Evolutionary conservation across 2,113 vertebrate genomes (phyloP), one percentile per base, ranked within the genome.

Genomic region (Brachirus orientalis): DNA sequence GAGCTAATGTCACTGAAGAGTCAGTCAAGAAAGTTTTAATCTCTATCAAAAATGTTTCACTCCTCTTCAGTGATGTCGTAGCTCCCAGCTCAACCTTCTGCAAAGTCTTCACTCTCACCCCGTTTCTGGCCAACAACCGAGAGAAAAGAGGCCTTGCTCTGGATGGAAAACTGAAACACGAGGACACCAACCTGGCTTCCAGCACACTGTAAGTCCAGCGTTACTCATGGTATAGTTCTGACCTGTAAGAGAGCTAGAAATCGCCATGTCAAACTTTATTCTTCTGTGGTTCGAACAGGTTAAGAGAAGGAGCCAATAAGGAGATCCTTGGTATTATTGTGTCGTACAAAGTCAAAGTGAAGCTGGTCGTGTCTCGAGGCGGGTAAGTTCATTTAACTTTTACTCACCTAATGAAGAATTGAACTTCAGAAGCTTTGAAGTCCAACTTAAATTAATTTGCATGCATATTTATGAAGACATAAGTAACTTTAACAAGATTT

Each of bases 301-400:
- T 98, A 63, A 91, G 94, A 76, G 96, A 98, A 6, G 97, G 96
- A 12, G 96, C 96, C 87, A 98, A 95, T 77, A 96, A 95, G 67
- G 97, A 99, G 87, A 94, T 99, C 80, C 82, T 98, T 54, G 97
- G 97, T 18, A 98, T 98, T 54, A 96, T 99, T 0, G 97, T 99
- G 14, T 99, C 97, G 3, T 99, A 99, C 88, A 98, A 98, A 82
- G 97, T 99, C 74, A 98, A 98, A 82, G 97, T 96, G 86, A 99
- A 99, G 94, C 93, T 99, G 92, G 95, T 98, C 18, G 96, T 99
- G 43, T 98, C 97, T 0, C 90, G 97, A 75, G 97, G 97, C 62
- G 97, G 97, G 97, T 98, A 80, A 92, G 97, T 85, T 33, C 14
- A 16, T 22, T 50, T 48, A 6, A 46, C 44, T 8, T 4, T 12